Evolutionary conservation across 2,797 vertebrate genomes (phyloP).

Genomic region (Sus cebifrons): DNA sequence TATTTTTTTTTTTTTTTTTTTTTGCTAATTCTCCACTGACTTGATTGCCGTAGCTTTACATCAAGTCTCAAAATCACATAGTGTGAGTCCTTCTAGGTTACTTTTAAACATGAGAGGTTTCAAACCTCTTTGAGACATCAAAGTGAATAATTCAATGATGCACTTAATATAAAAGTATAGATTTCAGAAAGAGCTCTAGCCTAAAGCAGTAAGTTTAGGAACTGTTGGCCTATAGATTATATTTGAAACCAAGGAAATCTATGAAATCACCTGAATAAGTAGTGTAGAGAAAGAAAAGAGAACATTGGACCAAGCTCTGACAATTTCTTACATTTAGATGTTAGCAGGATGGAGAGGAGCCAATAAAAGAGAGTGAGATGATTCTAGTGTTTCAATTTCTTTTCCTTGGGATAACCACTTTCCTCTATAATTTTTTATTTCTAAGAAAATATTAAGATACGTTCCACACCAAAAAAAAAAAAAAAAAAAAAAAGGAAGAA

Average conservation of each 20-base stretch:
- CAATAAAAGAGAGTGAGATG: background rate
- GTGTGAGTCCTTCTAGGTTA: background rate
- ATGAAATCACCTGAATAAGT: background rate
- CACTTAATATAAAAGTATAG: background rate
- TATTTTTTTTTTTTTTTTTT: background rate
- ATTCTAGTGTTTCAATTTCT: background rate
- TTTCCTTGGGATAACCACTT: background rate
- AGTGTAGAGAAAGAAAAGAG: background rate
- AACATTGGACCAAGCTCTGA: background rate
- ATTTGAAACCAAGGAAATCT: conserved; percentile 56
- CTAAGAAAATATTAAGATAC: background rate
- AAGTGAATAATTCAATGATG: background rate
- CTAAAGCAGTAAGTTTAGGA: background rate
- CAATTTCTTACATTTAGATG: background rate
- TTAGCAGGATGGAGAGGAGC: background rate
- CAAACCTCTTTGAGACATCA: conserved; percentile 1
- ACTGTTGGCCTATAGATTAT: background rate
- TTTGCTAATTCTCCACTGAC: background rate
- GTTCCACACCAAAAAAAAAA: background rate
- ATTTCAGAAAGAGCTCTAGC: conserved; percentile 29
- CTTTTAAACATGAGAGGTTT: conserved; percentile 42
- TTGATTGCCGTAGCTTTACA: background rate
- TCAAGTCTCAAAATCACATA: conserved; percentile 1
- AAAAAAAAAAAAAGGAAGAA: background rate
- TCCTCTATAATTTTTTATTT: background rate